Conservation (phyloP, 2,113 vertebrate genomes). For the Xerus inauris region DNA sequence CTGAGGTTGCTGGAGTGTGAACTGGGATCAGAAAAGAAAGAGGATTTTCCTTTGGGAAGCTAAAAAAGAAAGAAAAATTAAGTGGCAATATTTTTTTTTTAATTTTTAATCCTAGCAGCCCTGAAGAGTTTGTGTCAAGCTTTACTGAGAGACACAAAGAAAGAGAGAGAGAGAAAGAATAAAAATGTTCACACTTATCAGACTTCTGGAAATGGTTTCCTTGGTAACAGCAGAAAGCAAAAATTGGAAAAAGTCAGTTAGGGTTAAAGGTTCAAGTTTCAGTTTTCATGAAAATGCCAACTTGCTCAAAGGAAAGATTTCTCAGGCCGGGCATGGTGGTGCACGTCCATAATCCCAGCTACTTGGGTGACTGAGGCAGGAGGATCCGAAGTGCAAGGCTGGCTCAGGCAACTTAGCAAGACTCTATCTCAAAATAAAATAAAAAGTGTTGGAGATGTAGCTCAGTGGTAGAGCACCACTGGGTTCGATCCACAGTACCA, state of each 20-base stretch:
- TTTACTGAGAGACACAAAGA: not conserved
- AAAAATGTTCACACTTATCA: slow-evolving; percentile 24
- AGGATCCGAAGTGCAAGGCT: not conserved
- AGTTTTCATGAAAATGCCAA: slow-evolving; percentile 37
- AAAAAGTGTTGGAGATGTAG: not conserved
- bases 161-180: too few relatives aligned
- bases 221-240: slow-evolving; percentile 58
- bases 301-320: slow-evolving; percentile 9
- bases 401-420: not conserved
- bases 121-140: slow-evolving; percentile 9
- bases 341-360: not conserved
- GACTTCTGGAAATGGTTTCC: slow-evolving; percentile 65
- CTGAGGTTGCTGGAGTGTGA: not conserved
- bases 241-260: not conserved
- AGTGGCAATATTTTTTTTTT: not conserved
- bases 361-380: not conserved
- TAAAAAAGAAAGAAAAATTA: slow-evolving; percentile 40
- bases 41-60: slow-evolving; percentile 48
- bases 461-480: not conserved
- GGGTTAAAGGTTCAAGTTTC: slow-evolving; percentile 49
- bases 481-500: not conserved
- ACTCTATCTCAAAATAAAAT: not conserved
- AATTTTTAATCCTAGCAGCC: not conserved
- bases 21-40: slow-evolving; percentile 41
- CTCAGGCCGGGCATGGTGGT: not conserved